phyloP scores from a whole-genome alignment of 2,113 vertebrate species.

The Crypturellus undulatus region DNA sequence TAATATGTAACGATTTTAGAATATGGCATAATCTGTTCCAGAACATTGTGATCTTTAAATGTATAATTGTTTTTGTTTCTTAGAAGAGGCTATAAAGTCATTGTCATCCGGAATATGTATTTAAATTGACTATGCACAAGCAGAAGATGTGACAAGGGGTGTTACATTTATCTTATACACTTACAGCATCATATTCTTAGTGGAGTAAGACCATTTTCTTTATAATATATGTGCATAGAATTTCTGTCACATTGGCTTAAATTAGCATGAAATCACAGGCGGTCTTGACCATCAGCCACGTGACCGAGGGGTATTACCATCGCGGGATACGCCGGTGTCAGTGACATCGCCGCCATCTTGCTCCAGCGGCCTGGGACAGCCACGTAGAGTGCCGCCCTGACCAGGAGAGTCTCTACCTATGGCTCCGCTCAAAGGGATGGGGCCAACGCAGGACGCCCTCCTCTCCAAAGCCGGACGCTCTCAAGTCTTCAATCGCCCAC shows the following conservation, averaged over 20 bases:
- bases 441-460: too few species aligned
- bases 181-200: neutral
- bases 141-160: neutral
- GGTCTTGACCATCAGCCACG: too few species aligned
- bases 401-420: too few species aligned
- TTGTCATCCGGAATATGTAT: neutral
- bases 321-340: too few species aligned
- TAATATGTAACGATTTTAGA: neutral
- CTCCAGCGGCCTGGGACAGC: too few species aligned
- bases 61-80: neutral
- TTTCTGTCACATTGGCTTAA: neutral
- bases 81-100: neutral
- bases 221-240: neutral
- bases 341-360: too few species aligned
- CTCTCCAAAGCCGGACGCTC: too few species aligned
- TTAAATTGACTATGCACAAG: neutral
- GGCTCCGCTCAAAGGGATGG: too few species aligned
- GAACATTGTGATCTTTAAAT: neutral
- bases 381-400: too few species aligned
- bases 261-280: neutral
- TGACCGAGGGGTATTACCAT: too few species aligned
- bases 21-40: neutral
- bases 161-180: neutral
- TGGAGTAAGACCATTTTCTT: neutral
- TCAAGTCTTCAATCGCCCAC: too few species aligned